Conservation (phyloP, 2,113 vertebrate species). For the Tragelaphus scriptus region DNA sequence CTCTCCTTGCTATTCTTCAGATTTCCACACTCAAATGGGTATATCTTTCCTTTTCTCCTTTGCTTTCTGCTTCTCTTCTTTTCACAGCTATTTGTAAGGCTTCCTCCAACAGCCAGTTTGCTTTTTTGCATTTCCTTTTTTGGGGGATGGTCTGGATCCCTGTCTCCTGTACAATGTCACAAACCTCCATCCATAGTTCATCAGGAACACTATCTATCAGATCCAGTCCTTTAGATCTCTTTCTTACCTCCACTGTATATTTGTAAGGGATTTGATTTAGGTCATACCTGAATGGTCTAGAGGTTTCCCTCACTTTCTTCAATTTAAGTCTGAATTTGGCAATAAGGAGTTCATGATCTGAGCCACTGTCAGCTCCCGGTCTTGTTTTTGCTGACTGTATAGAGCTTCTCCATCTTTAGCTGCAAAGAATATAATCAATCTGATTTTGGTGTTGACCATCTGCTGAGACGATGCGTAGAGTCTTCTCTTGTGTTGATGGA, state of each 20-base stretch:
- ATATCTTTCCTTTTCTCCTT: neutral
- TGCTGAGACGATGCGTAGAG: neutral
- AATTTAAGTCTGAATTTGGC: neutral
- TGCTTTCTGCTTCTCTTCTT: neutral
- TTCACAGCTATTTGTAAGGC: neutral
- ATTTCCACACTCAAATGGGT: neutral
- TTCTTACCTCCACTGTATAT: neutral
- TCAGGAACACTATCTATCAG: neutral
- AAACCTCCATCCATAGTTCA: neutral
- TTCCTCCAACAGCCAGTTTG: neutral
- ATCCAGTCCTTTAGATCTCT: neutral
- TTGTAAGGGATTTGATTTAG: neutral
- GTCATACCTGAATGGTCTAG: neutral
- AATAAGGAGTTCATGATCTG: neutral
- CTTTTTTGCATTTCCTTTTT: neutral
- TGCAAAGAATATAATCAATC: neutral
- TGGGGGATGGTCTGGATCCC: neutral
- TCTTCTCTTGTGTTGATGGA: neutral
- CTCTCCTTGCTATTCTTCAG: neutral
- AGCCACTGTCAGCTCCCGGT: neutral
- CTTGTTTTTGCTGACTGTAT: neutral
- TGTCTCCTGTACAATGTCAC: neutral
- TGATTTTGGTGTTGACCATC: neutral
- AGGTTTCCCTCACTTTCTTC: neutral
- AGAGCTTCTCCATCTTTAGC: neutral